phyloP scores from a whole-genome alignment of 2,113 vertebrate genomes.

The Brachionichthys hirsutus region DNA sequence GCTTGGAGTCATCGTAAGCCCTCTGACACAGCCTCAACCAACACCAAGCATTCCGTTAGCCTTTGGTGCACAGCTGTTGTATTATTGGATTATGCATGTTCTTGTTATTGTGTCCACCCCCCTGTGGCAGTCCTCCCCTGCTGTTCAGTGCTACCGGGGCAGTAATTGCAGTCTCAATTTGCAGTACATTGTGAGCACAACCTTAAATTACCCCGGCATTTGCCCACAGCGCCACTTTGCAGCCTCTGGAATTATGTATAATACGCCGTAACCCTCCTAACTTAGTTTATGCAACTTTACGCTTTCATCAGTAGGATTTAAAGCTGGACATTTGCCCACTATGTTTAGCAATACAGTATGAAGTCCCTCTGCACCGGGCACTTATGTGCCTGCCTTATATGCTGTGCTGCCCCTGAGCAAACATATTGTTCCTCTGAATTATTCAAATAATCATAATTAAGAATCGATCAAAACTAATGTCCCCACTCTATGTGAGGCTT shows the following conservation, averaged over 20 bases:
- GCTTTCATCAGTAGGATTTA: constrained; percentile 39
- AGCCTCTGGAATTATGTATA: constrained; percentile 46
- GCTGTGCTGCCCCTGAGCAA: background rate
- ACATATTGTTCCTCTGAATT: too few relatives aligned
- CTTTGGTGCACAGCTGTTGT: constrained; percentile 36
- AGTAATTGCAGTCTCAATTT: constrained; percentile 41
- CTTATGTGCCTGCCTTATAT: constrained; percentile 7
- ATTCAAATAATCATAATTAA: too few relatives aligned
- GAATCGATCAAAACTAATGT: too few relatives aligned
- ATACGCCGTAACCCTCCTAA: constrained; percentile 18
- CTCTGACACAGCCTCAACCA: constrained; percentile 9
- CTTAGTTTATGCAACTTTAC: constrained; percentile 40
- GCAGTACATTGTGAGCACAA: constrained; percentile 37
- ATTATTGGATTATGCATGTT: constrained; percentile 44
- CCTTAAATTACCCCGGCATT: constrained; percentile 28
- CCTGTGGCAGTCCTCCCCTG: constrained; percentile 31
- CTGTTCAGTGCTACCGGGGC: constrained; percentile 28
- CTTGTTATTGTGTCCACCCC: constrained; percentile 41
- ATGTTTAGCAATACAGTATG: background rate
- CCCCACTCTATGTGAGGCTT: too few relatives aligned
- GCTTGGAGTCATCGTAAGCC: constrained; percentile 14
- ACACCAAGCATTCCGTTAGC: constrained; percentile 4
- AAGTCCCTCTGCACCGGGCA: background rate
- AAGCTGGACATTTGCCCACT: constrained; percentile 4
- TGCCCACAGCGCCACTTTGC: constrained; percentile 39